Evolutionary conservation across 2,113 vertebrate species (phyloP).

Genomic region (Macrotis lagotis): DNA sequence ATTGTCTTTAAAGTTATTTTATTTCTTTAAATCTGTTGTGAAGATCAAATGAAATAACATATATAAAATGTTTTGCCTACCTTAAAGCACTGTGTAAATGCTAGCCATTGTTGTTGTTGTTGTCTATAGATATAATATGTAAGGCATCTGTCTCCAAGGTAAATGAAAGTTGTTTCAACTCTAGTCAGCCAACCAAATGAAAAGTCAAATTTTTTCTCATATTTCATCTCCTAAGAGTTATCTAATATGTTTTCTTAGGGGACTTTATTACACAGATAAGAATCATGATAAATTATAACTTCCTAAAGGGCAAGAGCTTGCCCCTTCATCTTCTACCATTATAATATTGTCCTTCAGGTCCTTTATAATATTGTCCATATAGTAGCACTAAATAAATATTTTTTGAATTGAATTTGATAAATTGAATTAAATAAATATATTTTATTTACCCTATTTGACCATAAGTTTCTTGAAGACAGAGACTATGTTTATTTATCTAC

Average conservation of each 20-base stretch:
- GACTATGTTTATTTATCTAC: background rate
- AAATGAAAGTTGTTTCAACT: background rate
- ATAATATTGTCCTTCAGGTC: too few species aligned
- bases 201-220: background rate
- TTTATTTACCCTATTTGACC: background rate
- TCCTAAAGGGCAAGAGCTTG: background rate
- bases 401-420: background rate
- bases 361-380: background rate
- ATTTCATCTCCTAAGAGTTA: background rate
- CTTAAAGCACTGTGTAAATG: background rate
- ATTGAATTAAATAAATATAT: background rate
- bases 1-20: background rate
- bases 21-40: conserved; percentile 33
- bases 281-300: background rate
- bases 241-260: background rate
- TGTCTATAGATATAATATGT: background rate
- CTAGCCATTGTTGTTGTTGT: background rate
- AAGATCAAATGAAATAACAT: background rate
- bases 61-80: background rate
- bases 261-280: background rate
- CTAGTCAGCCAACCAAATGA: background rate
- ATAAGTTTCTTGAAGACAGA: background rate
- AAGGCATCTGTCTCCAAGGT: background rate
- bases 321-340: background rate
- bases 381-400: background rate